phyloP scores from a whole-genome alignment of 2,113 vertebrate genomes.

The Zosterops japonicus region DNA sequence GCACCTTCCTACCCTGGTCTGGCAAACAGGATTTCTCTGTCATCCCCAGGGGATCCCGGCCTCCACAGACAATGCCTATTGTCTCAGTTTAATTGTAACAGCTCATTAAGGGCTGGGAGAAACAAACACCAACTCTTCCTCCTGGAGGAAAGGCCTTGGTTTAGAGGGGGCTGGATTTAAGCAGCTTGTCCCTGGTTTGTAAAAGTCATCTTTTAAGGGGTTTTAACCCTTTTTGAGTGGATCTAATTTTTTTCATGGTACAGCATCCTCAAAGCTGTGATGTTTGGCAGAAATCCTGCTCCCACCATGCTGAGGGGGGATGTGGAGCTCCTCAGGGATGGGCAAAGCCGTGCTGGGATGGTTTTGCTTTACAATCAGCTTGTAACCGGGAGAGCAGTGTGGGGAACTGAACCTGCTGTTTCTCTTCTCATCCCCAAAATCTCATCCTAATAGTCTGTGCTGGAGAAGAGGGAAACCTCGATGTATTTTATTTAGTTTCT shows the following conservation, averaged over 20 bases:
- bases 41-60: background rate
- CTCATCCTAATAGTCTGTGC: background rate
- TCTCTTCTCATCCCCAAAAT: background rate
- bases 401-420: background rate
- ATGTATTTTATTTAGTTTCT: background rate
- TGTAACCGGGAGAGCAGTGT: rapidly evolving
- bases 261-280: background rate
- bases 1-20: rapidly evolving
- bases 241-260: background rate
- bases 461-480: background rate
- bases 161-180: background rate
- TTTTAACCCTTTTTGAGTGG: background rate
- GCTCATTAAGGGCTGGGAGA: background rate
- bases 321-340: background rate
- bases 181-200: background rate
- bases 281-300: background rate
- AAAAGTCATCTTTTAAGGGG: background rate
- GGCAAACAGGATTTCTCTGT: background rate
- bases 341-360: background rate
- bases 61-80: background rate
- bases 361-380: background rate
- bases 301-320: background rate
- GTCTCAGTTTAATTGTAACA: background rate
- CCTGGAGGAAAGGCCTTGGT: background rate
- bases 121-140: background rate